Conservation (phyloP, 2,888 invertebrate genomes). For the Lottia gigantea region DNA sequence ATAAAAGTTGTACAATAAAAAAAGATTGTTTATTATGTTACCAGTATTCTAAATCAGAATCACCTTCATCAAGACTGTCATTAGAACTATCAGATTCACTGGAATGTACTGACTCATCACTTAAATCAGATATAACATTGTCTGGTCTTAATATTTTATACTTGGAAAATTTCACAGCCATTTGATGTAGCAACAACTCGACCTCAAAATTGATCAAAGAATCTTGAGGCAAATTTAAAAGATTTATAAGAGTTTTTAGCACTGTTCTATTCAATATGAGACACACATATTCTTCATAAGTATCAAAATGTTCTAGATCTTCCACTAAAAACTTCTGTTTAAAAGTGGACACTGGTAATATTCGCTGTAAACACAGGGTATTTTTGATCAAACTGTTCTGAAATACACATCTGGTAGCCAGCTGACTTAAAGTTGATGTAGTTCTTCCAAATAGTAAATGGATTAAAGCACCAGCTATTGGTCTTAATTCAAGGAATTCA, state of each 20-base stretch:
- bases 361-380: constrained; percentile 38
- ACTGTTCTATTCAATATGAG: constrained; percentile 49
- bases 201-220: constrained; percentile 52
- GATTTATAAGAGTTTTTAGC: constrained; percentile 39
- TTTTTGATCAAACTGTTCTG: constrained; percentile 48
- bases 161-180: constrained; percentile 41
- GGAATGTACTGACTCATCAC: constrained; percentile 36
- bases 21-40: constrained; percentile 27
- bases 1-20: too few relatives aligned
- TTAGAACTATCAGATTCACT: constrained; percentile 41
- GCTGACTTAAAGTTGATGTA: constrained; percentile 49
- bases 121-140: constrained; percentile 42
- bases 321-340: constrained; percentile 41
- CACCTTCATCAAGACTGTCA: constrained; percentile 49
- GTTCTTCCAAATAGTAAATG: constrained; percentile 55
- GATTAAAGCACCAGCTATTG: constrained; percentile 40
- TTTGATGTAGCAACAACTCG: constrained; percentile 49
- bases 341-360: constrained; percentile 43
- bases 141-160: constrained; percentile 46
- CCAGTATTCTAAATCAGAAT: constrained; percentile 63
- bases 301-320: constrained; percentile 37
- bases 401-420: constrained; percentile 51
- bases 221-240: constrained; percentile 43
- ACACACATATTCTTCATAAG: constrained; percentile 53
- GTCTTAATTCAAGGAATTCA: constrained; percentile 42